phyloP scores from a whole-genome alignment of 2,888 invertebrate genomes.

The Acleris cristana region DNA sequence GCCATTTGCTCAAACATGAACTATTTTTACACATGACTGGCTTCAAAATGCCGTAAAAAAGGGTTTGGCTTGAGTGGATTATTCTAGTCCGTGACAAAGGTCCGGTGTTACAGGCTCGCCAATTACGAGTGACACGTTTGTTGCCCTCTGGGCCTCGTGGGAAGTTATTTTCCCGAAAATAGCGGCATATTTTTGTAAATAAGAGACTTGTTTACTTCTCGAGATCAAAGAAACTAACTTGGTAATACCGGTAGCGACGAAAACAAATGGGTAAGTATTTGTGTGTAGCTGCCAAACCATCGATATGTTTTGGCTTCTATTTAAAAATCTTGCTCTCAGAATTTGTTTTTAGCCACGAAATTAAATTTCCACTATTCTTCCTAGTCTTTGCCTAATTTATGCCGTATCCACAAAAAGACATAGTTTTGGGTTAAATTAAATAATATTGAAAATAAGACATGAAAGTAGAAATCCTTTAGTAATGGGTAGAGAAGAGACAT shows the following conservation, averaged over 20 bases:
- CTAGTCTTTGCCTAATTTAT: too few relatives aligned
- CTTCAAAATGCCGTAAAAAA: neutral
- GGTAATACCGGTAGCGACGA: neutral
- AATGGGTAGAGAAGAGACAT: too few relatives aligned
- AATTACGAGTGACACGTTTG: neutral
- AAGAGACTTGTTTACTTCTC: neutral
- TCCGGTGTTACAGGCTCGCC: neutral
- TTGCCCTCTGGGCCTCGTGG: neutral
- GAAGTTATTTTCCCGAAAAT: neutral
- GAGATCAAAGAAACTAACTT: neutral
- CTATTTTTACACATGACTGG: neutral
- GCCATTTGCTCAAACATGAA: slow-evolving; percentile 28
- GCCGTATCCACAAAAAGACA: too few relatives aligned
- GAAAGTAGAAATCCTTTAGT: too few relatives aligned
- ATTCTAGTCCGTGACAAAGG: neutral
- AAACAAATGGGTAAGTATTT: neutral
- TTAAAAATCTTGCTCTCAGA: too few relatives aligned
- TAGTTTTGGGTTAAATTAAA: too few relatives aligned
- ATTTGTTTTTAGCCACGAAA: too few relatives aligned
- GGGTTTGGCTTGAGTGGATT: neutral
- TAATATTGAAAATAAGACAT: too few relatives aligned
- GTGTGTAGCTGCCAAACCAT: too few relatives aligned
- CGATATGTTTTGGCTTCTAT: too few relatives aligned
- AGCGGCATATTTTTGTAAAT: neutral
- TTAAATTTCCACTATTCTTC: too few relatives aligned